These are phyloP conservation scores for Microcebus tavaratra DNA, from an alignment of 2,113 vertebrate genomes.

Conservation along the genomic window DNA sequence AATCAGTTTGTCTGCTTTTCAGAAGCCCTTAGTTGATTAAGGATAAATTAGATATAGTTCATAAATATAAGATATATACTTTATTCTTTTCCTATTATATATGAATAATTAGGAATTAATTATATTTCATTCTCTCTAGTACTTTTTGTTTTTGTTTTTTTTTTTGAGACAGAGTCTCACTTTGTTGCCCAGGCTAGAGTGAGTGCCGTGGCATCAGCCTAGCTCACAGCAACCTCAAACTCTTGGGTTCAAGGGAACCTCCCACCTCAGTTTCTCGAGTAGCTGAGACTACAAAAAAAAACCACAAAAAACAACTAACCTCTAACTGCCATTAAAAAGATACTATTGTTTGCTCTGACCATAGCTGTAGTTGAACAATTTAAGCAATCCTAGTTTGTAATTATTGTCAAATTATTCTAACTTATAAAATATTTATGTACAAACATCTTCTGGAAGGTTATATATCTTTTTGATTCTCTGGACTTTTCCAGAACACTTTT, in stretches of 20 bases:
- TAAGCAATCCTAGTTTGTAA: neutral
- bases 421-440: neutral
- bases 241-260: too few species aligned
- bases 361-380: neutral
- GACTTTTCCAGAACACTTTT: neutral
- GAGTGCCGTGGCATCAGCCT: too few species aligned
- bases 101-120: conserved; percentile 34
- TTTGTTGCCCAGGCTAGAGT: too few species aligned
- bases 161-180: too few species aligned
- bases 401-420: conserved; percentile 10
- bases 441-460: neutral
- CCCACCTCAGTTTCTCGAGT: too few species aligned
- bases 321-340: neutral
- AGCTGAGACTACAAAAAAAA: too few species aligned
- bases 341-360: neutral
- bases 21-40: neutral
- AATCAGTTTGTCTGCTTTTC: conserved; percentile 1
- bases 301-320: neutral
- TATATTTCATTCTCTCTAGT: neutral
- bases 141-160: neutral
- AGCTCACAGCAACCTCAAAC: too few species aligned
- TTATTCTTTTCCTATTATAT: conserved; percentile 44
- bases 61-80: conserved; percentile 6
- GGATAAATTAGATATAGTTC: neutral
- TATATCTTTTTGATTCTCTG: neutral